Percentiles rank a stretch among this genome's conserved stretches.
Conservation (phyloP, 2,888 invertebrate genomes). For the Phortica magna region DNA sequence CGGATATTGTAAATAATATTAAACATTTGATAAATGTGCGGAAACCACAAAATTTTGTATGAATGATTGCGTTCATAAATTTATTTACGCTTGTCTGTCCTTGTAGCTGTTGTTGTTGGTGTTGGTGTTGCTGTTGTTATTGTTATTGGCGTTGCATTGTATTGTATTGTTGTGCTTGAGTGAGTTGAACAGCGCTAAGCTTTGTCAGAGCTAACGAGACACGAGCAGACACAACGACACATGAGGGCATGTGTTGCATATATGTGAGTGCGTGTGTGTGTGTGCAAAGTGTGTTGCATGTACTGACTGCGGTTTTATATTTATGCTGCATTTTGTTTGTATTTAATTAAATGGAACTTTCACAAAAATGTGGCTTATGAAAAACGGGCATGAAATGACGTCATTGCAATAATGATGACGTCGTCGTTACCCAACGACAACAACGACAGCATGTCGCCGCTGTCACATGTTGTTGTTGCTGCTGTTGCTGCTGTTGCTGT, state of each 20-base stretch:
- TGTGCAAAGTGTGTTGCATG: conserved; percentile 13
- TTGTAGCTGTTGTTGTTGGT: conserved; percentile 36
- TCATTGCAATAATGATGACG: neutral
- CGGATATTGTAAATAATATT: conserved; percentile 50
- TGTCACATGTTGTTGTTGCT: no score
- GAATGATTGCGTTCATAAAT: conserved; percentile 69
- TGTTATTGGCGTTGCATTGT: conserved; percentile 28
- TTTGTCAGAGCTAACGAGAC: conserved; percentile 18
- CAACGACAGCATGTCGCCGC: no score
- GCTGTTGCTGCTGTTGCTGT: no score
- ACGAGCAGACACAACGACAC: neutral
- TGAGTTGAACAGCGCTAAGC: neutral
- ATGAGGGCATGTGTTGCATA: neutral
- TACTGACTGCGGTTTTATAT: conserved; percentile 40
- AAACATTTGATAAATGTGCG: conserved; percentile 69
- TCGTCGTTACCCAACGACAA: neutral
- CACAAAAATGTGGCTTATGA: conserved; percentile 40
- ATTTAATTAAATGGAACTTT: conserved; percentile 67
- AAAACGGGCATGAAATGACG: neutral
- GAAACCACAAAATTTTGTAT: conserved; percentile 68
- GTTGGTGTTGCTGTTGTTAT: conserved; percentile 39
- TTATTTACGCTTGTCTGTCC: conserved; percentile 46
- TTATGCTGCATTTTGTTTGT: conserved; percentile 61
- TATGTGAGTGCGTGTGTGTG: neutral
- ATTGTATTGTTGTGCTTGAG: conserved; percentile 40